These are phyloP conservation scores for Condylura cristata DNA, from an alignment of 2,113 vertebrate species.

Conservation along the genomic window DNA sequence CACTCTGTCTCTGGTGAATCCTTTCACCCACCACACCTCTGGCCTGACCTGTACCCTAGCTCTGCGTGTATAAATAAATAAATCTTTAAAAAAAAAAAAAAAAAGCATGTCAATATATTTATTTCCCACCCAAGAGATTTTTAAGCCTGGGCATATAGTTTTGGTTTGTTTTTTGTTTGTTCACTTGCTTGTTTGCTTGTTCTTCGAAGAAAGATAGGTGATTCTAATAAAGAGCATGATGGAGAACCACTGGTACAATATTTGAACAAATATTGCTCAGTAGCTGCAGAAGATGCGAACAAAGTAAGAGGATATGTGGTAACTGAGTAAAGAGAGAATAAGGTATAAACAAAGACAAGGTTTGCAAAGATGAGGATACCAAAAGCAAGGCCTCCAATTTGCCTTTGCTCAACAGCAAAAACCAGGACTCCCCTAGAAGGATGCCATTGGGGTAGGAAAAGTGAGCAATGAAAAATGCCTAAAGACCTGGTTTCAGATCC, in stretches of 20 bases:
- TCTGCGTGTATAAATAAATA: no score
- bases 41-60: no score
- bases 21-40: no score
- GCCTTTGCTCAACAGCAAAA: background rate
- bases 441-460: background rate
- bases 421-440: background rate
- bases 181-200: background rate
- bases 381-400: background rate
- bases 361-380: background rate
- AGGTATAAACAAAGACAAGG: background rate
- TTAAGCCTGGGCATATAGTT: background rate
- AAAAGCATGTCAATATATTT: no score
- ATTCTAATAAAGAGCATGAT: background rate
- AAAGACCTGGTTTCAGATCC: background rate
- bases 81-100: no score
- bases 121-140: background rate
- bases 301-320: slow-evolving; percentile 1
- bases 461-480: background rate
- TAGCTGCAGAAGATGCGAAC: background rate
- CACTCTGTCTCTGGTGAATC: no score
- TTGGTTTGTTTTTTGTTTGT: background rate
- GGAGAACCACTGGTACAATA: background rate
- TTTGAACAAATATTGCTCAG: slow-evolving; percentile 3
- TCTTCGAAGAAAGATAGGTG: background rate
- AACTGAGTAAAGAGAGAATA: background rate